phyloP scores from a whole-genome alignment of 2,113 vertebrate species.

The Pipa parva region DNA sequence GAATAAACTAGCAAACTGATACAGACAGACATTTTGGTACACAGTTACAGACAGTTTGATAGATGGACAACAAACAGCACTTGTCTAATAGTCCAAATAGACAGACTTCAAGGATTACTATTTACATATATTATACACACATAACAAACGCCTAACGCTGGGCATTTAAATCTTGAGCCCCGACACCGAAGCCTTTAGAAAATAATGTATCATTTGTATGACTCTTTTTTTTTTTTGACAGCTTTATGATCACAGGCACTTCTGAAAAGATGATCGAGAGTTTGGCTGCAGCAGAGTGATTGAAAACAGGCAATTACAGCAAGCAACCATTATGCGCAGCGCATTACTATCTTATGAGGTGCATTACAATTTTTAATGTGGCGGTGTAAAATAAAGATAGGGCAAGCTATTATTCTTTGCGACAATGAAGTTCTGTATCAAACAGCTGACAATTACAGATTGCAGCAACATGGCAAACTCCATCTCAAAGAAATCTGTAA shows the following conservation, averaged over 20 bases:
- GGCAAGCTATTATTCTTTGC: slow-evolving; percentile 32
- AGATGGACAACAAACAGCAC: too few species aligned
- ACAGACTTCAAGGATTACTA: too few species aligned
- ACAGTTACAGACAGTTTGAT: too few species aligned
- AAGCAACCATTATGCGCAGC: slow-evolving; percentile 27
- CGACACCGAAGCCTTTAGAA: slow-evolving; percentile 14
- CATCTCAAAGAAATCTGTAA: slow-evolving; percentile 1
- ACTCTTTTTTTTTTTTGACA: slow-evolving; percentile 38
- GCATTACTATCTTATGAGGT: slow-evolving; percentile 34
- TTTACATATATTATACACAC: too few species aligned
- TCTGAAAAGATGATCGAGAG: slow-evolving; percentile 36
- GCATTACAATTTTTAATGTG: slow-evolving; percentile 41
- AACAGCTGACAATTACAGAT: slow-evolving; percentile 40
- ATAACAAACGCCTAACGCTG: too few species aligned
- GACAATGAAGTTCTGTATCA: slow-evolving; percentile 37
- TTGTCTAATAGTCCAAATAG: too few species aligned
- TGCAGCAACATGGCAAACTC: slow-evolving; percentile 13
- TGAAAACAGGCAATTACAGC: slow-evolving; percentile 40
- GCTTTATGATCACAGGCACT: slow-evolving; percentile 39
- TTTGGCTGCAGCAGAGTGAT: slow-evolving; percentile 23
- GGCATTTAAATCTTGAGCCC: neutral
- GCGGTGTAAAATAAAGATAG: slow-evolving; percentile 39
- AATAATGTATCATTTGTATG: slow-evolving; percentile 39
- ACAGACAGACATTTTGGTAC: too few species aligned
- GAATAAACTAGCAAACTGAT: too few species aligned